Base-by-base conservation (phyloP, 2,113 vertebrate species). In the Ancistrus triradiatus region DNA sequence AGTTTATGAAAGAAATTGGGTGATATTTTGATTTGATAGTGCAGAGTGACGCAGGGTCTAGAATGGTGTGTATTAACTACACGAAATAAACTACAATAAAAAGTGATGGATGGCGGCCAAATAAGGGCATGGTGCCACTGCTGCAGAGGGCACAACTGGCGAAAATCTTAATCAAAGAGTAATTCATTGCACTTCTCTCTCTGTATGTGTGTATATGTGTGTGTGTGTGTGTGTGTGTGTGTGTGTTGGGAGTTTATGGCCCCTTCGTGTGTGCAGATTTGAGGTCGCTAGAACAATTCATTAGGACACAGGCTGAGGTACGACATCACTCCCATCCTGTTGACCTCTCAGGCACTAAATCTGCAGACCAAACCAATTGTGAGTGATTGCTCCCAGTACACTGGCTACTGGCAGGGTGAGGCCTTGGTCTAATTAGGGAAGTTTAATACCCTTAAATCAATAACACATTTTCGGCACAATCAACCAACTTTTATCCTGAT, bases 241-340 rank as follows among this genome's bases (percentile, higher is more conserved):
- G 22, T 19, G 27, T 33, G 56, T 21, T 21, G 19, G 14, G 21
- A 9, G 43, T 66, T 66, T 66, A 66, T 31, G 28, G 17, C 63
- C 43, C 50, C 8, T 49, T 27, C 17, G 22, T 42, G 31, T 66
- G 64, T 35, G 55, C 35, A 46, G 65, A 44, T 67, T 66, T 73
- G 68, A 66, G 70, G 71, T 69, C 56, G 51, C 49, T 50, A 14
- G 5, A 60, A 11, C 73, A 66, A 78, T 78, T 74, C 66, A 76
- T 78, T 70, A 72, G 72, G 66, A 72, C 71, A 55, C 44, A 60
- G 59, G 31, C 35, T 72, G 61, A 78, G 68, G 58, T 74, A 76
- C 70, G 52, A 72, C 62, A 44, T 78, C 57, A 64, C 49, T 69
- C 68, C 59, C 42, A 37, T 56, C 77, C 52, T 47, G 59, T 27